A percentile compares a stretch with the other conserved stretches of the same genome.
phyloP scores from a whole-genome alignment of 2,888 invertebrate species.

The Bellardia bayeri region DNA sequence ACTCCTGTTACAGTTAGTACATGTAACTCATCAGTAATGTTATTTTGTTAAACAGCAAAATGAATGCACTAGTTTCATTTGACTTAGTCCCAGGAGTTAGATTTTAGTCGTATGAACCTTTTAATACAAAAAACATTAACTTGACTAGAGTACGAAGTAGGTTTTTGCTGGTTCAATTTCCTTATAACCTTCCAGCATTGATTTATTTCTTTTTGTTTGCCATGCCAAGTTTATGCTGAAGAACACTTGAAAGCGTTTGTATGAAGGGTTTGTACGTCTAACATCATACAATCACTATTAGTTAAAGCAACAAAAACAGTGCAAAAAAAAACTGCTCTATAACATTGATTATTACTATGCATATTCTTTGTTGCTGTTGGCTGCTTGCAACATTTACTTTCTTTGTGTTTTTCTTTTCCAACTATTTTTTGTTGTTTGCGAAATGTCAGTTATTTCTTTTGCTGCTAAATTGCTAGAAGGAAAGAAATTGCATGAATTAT shows the following conservation, averaged over 20 bases:
- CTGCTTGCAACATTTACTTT: background rate
- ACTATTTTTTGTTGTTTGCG: conserved; percentile 1
- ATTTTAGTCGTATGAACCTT: background rate
- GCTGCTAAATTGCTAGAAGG: conserved; percentile 54
- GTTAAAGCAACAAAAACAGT: conserved; percentile 10
- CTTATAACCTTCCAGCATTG: conserved; percentile 24
- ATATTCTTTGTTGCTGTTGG: conserved; percentile 50
- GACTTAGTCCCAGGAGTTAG: background rate
- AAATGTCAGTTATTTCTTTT: conserved; percentile 62
- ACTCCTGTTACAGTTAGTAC: no score
- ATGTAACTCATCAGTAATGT: no score
- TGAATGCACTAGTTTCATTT: background rate
- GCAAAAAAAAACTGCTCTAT: conserved; percentile 1
- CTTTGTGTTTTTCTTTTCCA: conserved; percentile 29
- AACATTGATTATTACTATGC: conserved; percentile 65
- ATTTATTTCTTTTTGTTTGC: conserved; percentile 44
- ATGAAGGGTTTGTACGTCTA: conserved; percentile 14
- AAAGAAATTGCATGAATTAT: conserved; percentile 67
- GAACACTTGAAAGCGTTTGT: conserved; percentile 20
- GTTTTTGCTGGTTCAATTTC: background rate
- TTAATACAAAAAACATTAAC: conserved; percentile 18
- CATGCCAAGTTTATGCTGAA: conserved; percentile 37
- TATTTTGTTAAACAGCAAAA: no score
- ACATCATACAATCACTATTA: conserved; percentile 7
- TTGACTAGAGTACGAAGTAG: background rate